Percentiles rank a stretch among this genome's conserved stretches.
phyloP scores from a whole-genome alignment of 2,797 vertebrate genomes.

The Paedocypris micromegethes region DNA sequence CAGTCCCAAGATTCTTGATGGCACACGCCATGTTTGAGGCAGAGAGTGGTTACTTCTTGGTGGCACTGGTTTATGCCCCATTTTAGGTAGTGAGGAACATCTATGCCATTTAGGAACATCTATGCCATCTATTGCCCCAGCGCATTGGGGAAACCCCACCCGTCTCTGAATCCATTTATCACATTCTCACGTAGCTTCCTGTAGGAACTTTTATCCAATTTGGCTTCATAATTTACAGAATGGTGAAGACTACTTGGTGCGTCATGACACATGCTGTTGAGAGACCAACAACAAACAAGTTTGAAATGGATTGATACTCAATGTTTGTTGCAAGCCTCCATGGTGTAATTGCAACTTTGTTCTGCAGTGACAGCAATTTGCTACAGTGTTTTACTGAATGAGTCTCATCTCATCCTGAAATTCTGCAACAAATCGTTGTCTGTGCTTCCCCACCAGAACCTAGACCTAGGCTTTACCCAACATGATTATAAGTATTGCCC shows the following conservation, averaged over 20 bases:
- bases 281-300: background rate
- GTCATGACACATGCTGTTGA: background rate
- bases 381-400: background rate
- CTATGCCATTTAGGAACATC: background rate
- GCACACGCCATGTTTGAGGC: no score
- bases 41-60: slow-evolving; percentile 2
- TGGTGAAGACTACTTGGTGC: background rate
- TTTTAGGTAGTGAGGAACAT: background rate
- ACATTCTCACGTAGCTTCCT: background rate
- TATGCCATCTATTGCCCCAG: slow-evolving; percentile 5
- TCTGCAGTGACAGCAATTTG: background rate
- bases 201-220: background rate
- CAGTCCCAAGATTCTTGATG: no score
- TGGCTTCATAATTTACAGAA: background rate
- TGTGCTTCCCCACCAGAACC: background rate
- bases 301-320: background rate
- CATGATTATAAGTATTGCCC: no score
- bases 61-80: background rate
- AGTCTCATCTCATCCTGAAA: background rate
- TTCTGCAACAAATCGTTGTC: background rate
- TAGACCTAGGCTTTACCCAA: background rate
- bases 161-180: background rate
- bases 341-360: background rate
- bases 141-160: background rate
- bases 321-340: background rate